phyloP scores from a whole-genome alignment of 2,797 vertebrate species.

The Semaprochilodus insignis region DNA sequence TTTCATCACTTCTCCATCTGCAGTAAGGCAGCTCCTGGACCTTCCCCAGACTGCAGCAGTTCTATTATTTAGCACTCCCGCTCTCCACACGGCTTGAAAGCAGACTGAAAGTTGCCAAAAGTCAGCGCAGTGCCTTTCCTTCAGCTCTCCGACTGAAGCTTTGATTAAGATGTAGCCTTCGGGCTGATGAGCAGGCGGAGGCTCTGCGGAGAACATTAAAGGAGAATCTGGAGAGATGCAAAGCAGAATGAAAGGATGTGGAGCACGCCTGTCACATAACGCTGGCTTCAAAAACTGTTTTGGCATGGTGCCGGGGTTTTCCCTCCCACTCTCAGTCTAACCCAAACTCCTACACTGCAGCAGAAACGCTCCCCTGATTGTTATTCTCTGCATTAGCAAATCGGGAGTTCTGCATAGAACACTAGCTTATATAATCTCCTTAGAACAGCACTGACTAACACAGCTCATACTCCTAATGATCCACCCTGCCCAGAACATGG shows the following conservation, averaged over 20 bases:
- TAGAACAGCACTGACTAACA: too few species aligned
- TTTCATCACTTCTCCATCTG: background rate
- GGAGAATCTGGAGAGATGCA: background rate
- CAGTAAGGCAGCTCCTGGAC: background rate
- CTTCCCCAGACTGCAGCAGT: background rate
- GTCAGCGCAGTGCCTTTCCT: background rate
- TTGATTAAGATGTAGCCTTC: background rate
- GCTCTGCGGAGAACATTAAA: conserved; percentile 11
- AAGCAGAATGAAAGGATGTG: conserved; percentile 19
- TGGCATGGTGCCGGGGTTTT: background rate
- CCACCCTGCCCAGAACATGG: too few species aligned
- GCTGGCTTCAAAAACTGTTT: background rate
- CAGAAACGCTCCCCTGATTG: background rate
- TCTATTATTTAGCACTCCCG: conserved; percentile 11
- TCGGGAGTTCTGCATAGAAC: background rate
- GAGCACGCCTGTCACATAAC: conserved; percentile 5
- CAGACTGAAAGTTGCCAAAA: background rate
- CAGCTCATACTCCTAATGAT: too few species aligned
- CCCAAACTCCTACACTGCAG: background rate
- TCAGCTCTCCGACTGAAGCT: background rate
- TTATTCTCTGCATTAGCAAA: too few species aligned
- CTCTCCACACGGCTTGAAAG: background rate
- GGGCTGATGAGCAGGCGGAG: background rate
- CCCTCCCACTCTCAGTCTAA: background rate
- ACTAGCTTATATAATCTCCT: background rate